Base-by-base conservation (phyloP, 2,888 invertebrate genomes). In the Caenorhabditis afra region DNA sequence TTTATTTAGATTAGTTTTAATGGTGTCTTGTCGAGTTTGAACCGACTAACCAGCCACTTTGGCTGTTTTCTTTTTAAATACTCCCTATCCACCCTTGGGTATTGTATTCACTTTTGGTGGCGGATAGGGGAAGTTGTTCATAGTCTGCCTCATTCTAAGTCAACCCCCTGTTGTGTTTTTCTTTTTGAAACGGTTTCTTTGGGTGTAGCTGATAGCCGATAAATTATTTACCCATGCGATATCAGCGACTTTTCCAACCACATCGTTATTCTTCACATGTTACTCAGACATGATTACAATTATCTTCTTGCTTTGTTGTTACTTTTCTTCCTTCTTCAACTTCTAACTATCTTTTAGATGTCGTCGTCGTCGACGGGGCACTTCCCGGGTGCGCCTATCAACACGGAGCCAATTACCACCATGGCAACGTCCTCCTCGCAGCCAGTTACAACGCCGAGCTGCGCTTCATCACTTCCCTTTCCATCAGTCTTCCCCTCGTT, bases 151-250 rank as follows among this genome's bases (percentile, higher is more conserved):
- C 22, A 47, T 70, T 70, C 50, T 68, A 59, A 67, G 37, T 67
- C 50, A 14, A 45, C 45, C 10, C 52, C 29, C 37, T 59, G 41
- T 37, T 14, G 22, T 18, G 12, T 50, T 53, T 65, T 29, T 29
- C 29, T 52, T n/a, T 22, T 14, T 37, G 53, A 61, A 53, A 62
- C 70, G 70, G 70, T 70, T 70, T 61, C 22, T 70, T 55, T 61
- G 12, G 70, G 70, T 61, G 53, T 70, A 70, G 70, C 12, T 14
- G 57, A 39, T 61, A 59, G 59, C 22, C 45, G 70, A 57, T 71
- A 37, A 71, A 62, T 39, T 57, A 64, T 64, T 52, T 64, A 41
- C 14, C 12, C 11, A 11, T 41, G 4, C 11, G 11, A 8, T 41
- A 29, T 53, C 35, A 44, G 52, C 35, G 37, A 29, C 7, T 29